These are phyloP conservation scores for Dipus sagitta DNA, from an alignment of 2,797 vertebrate genomes.

Conservation along the genomic window DNA sequence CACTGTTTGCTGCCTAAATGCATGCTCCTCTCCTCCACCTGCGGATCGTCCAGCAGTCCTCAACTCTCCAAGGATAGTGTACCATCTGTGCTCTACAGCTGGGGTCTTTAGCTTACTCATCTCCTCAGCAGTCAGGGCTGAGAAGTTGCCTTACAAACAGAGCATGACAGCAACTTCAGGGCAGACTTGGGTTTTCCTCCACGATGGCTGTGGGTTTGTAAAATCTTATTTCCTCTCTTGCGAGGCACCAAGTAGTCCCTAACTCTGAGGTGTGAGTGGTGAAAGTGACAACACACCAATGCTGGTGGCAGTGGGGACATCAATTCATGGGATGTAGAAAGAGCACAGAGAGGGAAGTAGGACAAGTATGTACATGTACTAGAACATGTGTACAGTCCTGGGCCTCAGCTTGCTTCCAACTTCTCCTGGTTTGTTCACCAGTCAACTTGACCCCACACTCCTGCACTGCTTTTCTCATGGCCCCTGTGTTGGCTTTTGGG, in stretches of 20 bases:
- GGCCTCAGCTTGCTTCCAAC: neutral
- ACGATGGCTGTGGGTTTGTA: neutral
- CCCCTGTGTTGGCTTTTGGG: neutral
- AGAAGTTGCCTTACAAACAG: rapidly evolving
- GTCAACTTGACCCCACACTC: rapidly evolving
- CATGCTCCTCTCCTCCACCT: neutral
- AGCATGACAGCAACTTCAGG: too few species aligned
- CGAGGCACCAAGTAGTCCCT: neutral
- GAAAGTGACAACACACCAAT: neutral
- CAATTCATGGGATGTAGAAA: neutral
- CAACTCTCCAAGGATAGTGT: rapidly evolving
- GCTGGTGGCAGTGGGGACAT: rapidly evolving
- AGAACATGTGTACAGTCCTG: neutral
- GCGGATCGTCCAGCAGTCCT: rapidly evolving
- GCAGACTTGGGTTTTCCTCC: rapidly evolving
- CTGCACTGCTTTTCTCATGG: neutral
- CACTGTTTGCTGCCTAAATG: neutral
- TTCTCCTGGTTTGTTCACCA: neutral
- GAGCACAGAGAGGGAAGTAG: neutral
- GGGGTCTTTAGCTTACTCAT: too few species aligned
- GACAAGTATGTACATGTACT: too few species aligned
- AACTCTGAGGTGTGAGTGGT: neutral
- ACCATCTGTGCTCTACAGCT: neutral
- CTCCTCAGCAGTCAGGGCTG: neutral
- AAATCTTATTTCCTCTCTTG: neutral